Base-by-base conservation (phyloP, 2,888 invertebrate genomes). In the Apotomis capreana region DNA sequence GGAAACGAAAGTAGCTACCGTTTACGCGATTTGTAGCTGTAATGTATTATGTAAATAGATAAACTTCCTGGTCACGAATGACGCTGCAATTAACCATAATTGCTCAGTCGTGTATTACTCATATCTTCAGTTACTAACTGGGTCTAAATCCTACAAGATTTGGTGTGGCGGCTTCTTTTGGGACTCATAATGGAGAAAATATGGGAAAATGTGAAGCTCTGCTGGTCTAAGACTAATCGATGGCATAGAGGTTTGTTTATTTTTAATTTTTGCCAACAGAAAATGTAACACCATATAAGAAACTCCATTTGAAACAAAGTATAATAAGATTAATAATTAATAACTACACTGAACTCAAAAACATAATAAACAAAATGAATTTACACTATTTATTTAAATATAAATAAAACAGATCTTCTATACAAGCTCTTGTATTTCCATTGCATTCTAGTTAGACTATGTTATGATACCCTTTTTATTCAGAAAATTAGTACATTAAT, bases 211-310 rank as follows among this genome's bases (percentile, higher is more conserved):
- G 54, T 88, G 3, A 87, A 84, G 73, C 73, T 77, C 3, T 69
- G 83, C n/a, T 90, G 89, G 90, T 83, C 85, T 0, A 90, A 89
- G 81, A 90, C 88, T 0, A 92, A 92, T 79, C 89, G 92, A 44
- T 92, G 91, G 90, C 90, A 91, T 75, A 82, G 83, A 86, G 84
- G 92, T 92, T 74, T 76, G 85, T 9, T 84, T 49, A 9, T 49
- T 49, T 49, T 49, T 1, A 49, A 26, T 26, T 26, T 26, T 26
- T 26, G 26, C 26, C 26, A 26, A 26, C 26, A 26, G 26, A 26
- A 15, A 26, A 2, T 2, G 26, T 49, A 9, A 49, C 40, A 40
- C 5, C 40, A 40, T 26, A 26, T 26, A 26, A 26, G 26, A 26
- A 26, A 26, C 26, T 26, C 26, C 26, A 26, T 26, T 26, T 26